Evolutionary conservation across 2,113 vertebrate genomes (phyloP), one percentile per base, ranked within the genome.

Genomic region (Cygnus atratus): DNA sequence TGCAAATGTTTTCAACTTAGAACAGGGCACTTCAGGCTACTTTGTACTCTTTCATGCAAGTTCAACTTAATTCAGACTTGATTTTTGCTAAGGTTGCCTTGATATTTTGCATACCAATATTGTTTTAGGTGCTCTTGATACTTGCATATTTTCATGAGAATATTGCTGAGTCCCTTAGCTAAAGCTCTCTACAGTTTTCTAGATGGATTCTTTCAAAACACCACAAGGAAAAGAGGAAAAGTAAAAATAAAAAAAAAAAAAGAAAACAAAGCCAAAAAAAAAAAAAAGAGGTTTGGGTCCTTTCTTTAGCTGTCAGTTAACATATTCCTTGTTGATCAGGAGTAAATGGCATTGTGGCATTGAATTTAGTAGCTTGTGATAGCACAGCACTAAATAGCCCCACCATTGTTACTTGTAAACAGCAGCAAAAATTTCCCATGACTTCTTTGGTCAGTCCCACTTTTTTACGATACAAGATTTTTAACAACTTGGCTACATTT

Each of bases 261-360:
- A n/a, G n/a, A 25, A 24, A 73, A 18, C 29, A 10, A 50, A 24
- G 16, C 43, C 43, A 63, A 39, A 37, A 76, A n/a, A 22, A 28
- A 16, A 84, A 24, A 48, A 13, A 35, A 70, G 8, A 67, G 21
- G 16, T 13, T 68, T 68, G 37, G 13, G 19, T 13, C 18, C 22
- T 50, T 73, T 44, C 62, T 88, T 33, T 12, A 75, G 35, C 4
- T 72, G 35, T 57, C 50, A 66, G 8, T 74, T 81, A 48, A 61
- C 13, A 19, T 33, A 26, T 65, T 44, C 18, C 48, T 48, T 46
- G 73, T 35, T 22, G 4, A 26, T 88, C n/a, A 58, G n/a, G 22
- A 50, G 39, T 55, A 48, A 65, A 80, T 1, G 1, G 14, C 19
- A 67, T 20, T 4, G 7, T 1, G 1, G 14, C 19, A 67, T 20